Evolutionary conservation across 2,797 vertebrate genomes (phyloP), one percentile per base, ranked within the genome.

Genomic region (Danio albolineatus): DNA sequence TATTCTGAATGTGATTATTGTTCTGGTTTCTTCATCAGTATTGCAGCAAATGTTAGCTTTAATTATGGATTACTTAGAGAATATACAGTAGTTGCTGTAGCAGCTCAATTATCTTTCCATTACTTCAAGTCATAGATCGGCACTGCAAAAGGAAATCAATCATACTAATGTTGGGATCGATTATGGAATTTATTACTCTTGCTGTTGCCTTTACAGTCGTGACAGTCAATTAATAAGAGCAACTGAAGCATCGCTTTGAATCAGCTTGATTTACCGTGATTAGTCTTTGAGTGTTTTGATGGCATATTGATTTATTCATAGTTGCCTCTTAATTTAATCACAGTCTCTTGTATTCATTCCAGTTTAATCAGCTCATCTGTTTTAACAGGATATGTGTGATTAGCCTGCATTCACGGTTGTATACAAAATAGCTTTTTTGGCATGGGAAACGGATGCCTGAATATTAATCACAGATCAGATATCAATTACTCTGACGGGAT

Each of bases 271-370:
- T 69, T 59, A 69, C 12, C 14, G 13, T 69, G n/a, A 48, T 77
- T 53, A 57, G 51, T 46, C 53, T 78, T 69, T 69, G 28, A 59
- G 7, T 49, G 10, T 57, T 59, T 57, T 59, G n/a, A 69, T 69
- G 76, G 36, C 54, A 59, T 64, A 60, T 78, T 78, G 64, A 69
- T 78, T 53, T 49, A 16, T 76, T 56, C 36, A 46, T 46, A 76
- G 76, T 66, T 56, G 14, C 39, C 5, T 5, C 46, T 66, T 46
- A 17, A 57, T 76, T 76, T 4, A 76, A 76, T 76, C 61, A 66
- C 36, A 13, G 9, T 65, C 16, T 38, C 41, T 66, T 66, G 62
- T 76, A 12, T 57, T 57, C 16, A 13, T 36, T 66, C 16, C 39
- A 38, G 54, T 48, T 41, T 38, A 57, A 76, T 76, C 61, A 76